These are phyloP conservation scores for Forbesichthys papilliferus DNA, from an alignment of 2,113 vertebrate species.

Conservation along the genomic window DNA sequence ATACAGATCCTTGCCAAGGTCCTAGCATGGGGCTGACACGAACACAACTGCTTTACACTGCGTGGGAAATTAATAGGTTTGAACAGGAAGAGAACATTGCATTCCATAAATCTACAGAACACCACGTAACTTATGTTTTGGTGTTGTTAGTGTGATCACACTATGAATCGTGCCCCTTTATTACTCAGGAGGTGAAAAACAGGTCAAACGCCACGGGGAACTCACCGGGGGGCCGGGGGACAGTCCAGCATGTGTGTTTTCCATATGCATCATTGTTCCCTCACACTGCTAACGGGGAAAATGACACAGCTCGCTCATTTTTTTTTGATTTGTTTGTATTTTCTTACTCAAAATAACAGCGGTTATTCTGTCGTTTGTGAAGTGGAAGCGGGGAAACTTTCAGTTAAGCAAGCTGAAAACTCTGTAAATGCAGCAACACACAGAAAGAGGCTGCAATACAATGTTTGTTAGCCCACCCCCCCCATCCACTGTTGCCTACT, in stretches of 20 bases:
- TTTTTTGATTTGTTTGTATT: background rate
- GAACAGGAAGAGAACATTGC: too few species aligned
- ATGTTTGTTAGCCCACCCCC: background rate
- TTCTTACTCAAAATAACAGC: conserved; percentile 18
- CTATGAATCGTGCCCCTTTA: conserved; percentile 1
- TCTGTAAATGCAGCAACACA: conserved; percentile 26
- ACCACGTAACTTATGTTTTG: background rate
- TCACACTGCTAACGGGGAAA: background rate
- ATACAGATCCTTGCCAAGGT: too few species aligned
- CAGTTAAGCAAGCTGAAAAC: background rate
- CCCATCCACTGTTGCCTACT: background rate
- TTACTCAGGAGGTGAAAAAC: conserved; percentile 20
- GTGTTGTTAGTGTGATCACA: conserved; percentile 18
- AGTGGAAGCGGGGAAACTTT: conserved; percentile 5
- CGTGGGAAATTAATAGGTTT: too few species aligned
- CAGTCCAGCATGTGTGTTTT: background rate
- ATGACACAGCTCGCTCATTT: too few species aligned
- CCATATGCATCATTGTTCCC: conserved; percentile 19
- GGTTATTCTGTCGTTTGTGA: conserved; percentile 26
- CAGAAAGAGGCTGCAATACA: conserved; percentile 18
- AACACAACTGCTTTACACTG: too few species aligned
- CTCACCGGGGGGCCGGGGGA: conserved; percentile 8
- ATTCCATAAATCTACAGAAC: background rate
- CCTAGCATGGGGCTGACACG: too few species aligned
- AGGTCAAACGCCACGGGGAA: conserved; percentile 28